Conservation (phyloP, 1,140 invertebrate species). For the Trachymyrmex cornetzi region DNA sequence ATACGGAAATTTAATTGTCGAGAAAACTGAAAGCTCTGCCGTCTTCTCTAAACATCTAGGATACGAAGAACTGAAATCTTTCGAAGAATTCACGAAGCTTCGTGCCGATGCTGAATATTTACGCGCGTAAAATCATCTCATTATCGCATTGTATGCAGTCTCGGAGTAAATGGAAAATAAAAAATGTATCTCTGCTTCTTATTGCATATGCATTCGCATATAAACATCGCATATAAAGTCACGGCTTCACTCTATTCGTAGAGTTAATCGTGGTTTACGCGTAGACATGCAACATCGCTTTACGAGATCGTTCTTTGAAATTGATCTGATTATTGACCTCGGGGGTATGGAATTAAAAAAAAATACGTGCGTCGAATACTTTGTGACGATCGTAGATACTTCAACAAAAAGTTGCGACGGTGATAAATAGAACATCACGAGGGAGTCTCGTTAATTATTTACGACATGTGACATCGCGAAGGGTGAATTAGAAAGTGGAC, state of each 20-base stretch:
- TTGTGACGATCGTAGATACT: slow-evolving; percentile 2
- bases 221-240: not conserved
- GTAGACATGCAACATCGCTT: slow-evolving; percentile 24
- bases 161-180: slow-evolving; percentile 1
- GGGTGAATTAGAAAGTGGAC: slow-evolving; percentile 35
- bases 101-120: not conserved
- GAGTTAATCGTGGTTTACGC: not conserved
- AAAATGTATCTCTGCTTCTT: not conserved
- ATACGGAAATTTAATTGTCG: slow-evolving; percentile 7
- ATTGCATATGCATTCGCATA: slow-evolving; percentile 6
- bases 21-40: slow-evolving; percentile 9
- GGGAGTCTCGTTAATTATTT: slow-evolving; percentile 25
- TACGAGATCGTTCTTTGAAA: not conserved
- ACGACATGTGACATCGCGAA: not conserved
- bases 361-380: not conserved
- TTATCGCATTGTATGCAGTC: not conserved
- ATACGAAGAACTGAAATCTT: not conserved
- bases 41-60: not conserved
- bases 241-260: not conserved
- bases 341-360: not conserved
- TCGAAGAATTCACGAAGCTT: not conserved
- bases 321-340: not conserved
- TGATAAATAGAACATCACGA: slow-evolving; percentile 23
- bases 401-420: not conserved
- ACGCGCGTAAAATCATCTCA: not conserved